phyloP scores from a whole-genome alignment of 1,140 invertebrate species.

The Pseudomyrmex gracilis region DNA sequence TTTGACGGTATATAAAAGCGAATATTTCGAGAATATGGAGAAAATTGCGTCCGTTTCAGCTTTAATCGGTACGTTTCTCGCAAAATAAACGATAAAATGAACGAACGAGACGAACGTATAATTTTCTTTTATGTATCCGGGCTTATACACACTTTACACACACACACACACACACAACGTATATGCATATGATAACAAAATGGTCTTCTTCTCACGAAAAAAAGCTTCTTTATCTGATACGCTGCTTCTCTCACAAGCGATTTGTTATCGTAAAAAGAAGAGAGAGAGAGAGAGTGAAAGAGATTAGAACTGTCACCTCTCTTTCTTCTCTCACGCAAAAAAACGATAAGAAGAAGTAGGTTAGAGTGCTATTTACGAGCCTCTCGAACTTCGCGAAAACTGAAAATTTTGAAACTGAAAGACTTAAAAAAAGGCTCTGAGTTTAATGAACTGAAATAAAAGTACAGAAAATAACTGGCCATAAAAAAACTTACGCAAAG shows the following conservation, averaged over 20 bases:
- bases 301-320: constrained; percentile 11
- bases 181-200: neutral
- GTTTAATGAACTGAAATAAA: too few relatives aligned
- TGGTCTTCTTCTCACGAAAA: neutral
- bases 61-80: neutral
- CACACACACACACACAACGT: too few relatives aligned
- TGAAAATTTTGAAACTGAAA: too few relatives aligned
- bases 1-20: constrained; percentile 2
- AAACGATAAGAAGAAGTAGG: too few relatives aligned
- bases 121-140: neutral
- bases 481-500: too few relatives aligned
- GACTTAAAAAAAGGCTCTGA: too few relatives aligned
- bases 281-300: too few relatives aligned
- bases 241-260: constrained; percentile 13
- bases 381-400: too few relatives aligned
- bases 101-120: neutral
- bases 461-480: too few relatives aligned
- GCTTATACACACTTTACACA: neutral
- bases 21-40: neutral
- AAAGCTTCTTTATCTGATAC: constrained; percentile 12
- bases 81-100: neutral
- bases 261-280: constrained; percentile 11
- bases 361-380: too few relatives aligned
- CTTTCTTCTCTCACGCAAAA: too few relatives aligned
- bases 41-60: neutral